Evolutionary conservation across 2,888 invertebrate genomes (phyloP).

Genomic region (Argyresthia goedartella): DNA sequence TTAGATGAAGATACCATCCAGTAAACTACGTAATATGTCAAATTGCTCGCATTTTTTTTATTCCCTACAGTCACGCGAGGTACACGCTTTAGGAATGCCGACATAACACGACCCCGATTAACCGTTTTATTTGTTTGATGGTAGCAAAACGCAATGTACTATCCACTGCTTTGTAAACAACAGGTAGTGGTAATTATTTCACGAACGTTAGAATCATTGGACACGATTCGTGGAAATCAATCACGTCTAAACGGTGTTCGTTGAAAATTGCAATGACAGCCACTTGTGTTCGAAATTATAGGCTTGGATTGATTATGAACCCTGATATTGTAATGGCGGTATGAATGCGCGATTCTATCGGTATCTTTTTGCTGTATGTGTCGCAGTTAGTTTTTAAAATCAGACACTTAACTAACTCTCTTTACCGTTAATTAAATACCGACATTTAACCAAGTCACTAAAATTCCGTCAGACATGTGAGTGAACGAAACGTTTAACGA

Average conservation of each 20-base stretch:
- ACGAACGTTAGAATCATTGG: neutral
- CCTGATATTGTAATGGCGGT: neutral
- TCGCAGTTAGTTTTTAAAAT: too few species aligned
- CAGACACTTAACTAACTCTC: too few species aligned
- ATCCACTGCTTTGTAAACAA: conserved; percentile 3
- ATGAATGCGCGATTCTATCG: neutral
- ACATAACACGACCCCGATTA: conserved; percentile 38
- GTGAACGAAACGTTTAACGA: too few species aligned
- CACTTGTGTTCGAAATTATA: conserved; percentile 1
- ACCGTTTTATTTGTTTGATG: conserved; percentile 8
- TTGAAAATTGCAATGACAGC: neutral
- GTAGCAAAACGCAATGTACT: conserved; percentile 1
- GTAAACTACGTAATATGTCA: conserved; percentile 55
- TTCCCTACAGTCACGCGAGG: conserved; percentile 47
- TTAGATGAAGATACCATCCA: conserved; percentile 59
- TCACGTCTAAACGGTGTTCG: neutral
- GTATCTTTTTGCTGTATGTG: neutral
- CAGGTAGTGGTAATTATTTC: neutral
- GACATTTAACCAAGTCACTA: too few species aligned
- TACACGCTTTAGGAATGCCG: conserved; percentile 49
- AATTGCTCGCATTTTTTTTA: conserved; percentile 55
- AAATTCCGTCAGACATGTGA: too few species aligned
- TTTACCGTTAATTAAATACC: too few species aligned
- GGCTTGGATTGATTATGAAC: neutral
- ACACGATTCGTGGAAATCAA: neutral